Evolutionary conservation across 2,888 invertebrate genomes (phyloP), one percentile per base, ranked within the genome.

Genomic region (Darwinula stevensoni): DNA sequence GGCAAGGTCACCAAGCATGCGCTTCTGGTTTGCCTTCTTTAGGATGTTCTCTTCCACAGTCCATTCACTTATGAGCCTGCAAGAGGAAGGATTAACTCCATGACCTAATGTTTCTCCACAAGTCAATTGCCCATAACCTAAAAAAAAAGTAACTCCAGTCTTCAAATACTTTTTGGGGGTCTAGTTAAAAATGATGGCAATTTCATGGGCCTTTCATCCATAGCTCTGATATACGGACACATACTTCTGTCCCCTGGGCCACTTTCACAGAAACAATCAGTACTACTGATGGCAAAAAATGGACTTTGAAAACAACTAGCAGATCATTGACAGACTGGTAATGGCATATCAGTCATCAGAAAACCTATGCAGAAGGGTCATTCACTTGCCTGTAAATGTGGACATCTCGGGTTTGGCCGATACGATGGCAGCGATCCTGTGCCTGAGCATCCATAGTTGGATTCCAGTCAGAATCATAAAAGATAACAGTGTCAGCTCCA

Each of bases 401-500:
- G 38, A 99, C 97, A 62, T 97, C 91, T 42, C 91, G 62, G 13
- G 94, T 97, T 59, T 99, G 97, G 0, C 97, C 97, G 51, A 99
- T 97, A 44, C 97, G 67, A 59, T 99, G 97, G 53, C 91, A 91
- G 42, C 88, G 65, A 57, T 82, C 82, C 54, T 80, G 80, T 39
- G 80, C 82, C 37, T 84, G 82, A 37, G 91, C 91, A 59, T 97
- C 97, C 91, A 97, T 94, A 4, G 91, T 94, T 31, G 94, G 94
- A 62, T 94, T 94, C 94, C 91, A 94, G 57, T 94, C 91, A 38
- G 86, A 88, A 59, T 99, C 97, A 54, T 97, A 99, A 59, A 99
- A 97, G 50, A 99, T 75, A 41, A 99, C 94, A 43, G 86, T 82
- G 57, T 99, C 97, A 29, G 97, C 97, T 40, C 94, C 97, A 17